Evolutionary conservation across 2,797 vertebrate genomes (phyloP), one percentile per base, ranked within the genome.

Genomic region (Tadarida brasiliensis): DNA sequence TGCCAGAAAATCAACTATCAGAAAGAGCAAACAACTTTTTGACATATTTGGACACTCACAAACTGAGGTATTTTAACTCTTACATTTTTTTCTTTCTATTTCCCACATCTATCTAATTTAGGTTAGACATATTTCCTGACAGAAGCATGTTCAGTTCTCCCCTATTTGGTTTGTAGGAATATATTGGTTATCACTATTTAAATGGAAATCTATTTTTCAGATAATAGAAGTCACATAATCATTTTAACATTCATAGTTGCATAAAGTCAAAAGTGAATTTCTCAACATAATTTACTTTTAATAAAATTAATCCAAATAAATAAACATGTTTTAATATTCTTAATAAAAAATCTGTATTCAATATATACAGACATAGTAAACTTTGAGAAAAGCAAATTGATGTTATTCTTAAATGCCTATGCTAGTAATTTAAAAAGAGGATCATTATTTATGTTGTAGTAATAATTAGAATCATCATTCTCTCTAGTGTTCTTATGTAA

Each of bases 231-330:
- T 33, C 54, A 35, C 9, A 49, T 28, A 84, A 54, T 90, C 5
- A 5, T 51, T 35, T 90, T 76, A 83, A 80, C 63, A 86, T 56
- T 91, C 3, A 67, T 30, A 39, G 8, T 7, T 67, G 0, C 68
- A 73, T 56, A 68, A 91, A 86, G 30, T 68, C 11, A 68, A 83
- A 71, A 30, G 17, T 61, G 4, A 94, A 82, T 82, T 81, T 6
- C 1, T 92, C 80, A 92, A 70, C 1, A 26, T 30, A 84, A 28
- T 59, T 82, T 89, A 63, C 39, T 44, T 59, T 73, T 88, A 39
- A 92, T 73, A 63, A 93, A 92, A 95, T 74, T 44, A 89, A 59
- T 35, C 20, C 22, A 61, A 80, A 47, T 51, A 67, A 90, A 65
- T 4, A 90, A 83, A 74, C 71, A 9, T 65, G 3, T 68, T 73